These are phyloP conservation scores for Pteropus rufus DNA, from an alignment of 2,797 vertebrate species.

Conservation along the genomic window DNA sequence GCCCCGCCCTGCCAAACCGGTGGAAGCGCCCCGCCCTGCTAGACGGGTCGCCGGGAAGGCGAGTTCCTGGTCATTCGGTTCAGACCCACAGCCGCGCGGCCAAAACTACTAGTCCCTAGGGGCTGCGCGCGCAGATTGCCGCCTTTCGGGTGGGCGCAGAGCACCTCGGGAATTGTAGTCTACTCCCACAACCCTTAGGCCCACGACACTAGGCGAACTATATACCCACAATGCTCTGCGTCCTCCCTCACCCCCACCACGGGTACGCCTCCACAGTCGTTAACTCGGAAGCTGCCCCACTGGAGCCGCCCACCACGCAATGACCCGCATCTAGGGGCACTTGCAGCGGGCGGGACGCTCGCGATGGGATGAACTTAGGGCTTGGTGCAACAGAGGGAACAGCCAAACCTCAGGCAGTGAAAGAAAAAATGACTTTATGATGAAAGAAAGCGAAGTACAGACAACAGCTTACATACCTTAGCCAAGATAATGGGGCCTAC, in stretches of 20 bases:
- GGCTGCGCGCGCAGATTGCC: neutral
- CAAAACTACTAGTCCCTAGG: conserved; percentile 69
- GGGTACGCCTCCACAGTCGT: rapidly evolving
- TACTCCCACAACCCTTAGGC: neutral
- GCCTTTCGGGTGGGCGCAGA: neutral
- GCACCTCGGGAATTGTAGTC: conserved; percentile 60
- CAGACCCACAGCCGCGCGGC: neutral
- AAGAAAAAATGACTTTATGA: conserved; percentile 59
- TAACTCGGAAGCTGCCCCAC: neutral
- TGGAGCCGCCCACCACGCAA: neutral
- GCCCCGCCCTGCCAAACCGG: conserved; percentile 49
- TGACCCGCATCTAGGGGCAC: neutral
- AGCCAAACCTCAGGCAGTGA: neutral
- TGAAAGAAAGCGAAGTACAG: conserved; percentile 45
- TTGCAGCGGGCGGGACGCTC: neutral
- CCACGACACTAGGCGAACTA: neutral
- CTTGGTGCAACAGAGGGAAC: neutral
- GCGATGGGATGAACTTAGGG: neutral
- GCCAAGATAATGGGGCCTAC: neutral
- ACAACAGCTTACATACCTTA: neutral
- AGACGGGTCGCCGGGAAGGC: conserved; percentile 61
- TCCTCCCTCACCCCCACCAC: rapidly evolving
- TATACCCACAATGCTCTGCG: conserved; percentile 62
- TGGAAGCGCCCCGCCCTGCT: conserved; percentile 26
- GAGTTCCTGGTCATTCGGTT: conserved; percentile 25